Evolutionary conservation across 2,113 vertebrate genomes (phyloP).

Genomic region (Jaculus jaculus): DNA sequence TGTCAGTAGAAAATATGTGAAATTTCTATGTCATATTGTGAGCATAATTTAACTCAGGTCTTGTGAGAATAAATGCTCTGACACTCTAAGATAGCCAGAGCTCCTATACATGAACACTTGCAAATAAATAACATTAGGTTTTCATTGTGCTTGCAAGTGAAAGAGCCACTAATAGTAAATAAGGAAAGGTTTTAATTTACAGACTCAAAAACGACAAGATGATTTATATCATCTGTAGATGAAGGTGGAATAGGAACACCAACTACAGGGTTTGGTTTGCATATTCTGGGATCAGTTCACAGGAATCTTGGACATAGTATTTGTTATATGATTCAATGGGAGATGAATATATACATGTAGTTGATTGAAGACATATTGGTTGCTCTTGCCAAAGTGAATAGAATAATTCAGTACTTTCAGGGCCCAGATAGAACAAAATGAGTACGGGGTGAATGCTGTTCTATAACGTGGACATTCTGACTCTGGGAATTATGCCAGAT

Average conservation of each 20-base stretch:
- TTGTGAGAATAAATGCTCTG: neutral
- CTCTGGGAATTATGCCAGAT: neutral
- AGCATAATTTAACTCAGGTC: neutral
- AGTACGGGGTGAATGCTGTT: neutral
- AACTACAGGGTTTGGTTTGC: neutral
- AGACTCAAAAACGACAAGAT: neutral
- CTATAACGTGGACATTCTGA: neutral
- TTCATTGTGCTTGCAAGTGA: neutral
- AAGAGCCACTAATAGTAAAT: too few relatives aligned
- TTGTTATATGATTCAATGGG: neutral
- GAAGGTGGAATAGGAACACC: neutral
- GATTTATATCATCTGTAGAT: neutral
- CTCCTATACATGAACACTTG: neutral
- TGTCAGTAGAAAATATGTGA: neutral
- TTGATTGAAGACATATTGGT: neutral
- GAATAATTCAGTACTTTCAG: neutral
- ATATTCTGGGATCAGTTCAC: neutral
- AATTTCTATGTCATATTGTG: neutral
- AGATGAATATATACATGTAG: neutral
- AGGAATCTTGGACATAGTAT: neutral
- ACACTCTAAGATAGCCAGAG: neutral
- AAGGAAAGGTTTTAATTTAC: neutral
- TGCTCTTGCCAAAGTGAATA: too few relatives aligned
- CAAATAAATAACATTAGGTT: neutral
- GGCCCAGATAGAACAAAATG: neutral